Evolutionary conservation across 2,113 vertebrate genomes (phyloP), one percentile per base, ranked within the genome.

Genomic region (Dinomys branickii): DNA sequence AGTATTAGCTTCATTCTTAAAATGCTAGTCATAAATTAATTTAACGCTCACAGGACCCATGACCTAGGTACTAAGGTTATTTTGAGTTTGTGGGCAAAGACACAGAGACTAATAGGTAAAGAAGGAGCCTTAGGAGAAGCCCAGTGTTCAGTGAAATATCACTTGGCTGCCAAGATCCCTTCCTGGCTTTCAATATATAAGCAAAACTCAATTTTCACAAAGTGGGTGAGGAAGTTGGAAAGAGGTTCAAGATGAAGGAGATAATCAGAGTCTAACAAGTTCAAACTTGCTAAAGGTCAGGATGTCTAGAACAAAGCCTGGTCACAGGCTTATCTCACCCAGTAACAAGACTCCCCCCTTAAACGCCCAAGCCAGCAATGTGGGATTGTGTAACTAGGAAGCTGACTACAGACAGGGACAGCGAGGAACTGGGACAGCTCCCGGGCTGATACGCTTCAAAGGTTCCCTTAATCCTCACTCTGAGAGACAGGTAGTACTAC

Each of bases 1-100:
- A 47, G 24, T 44, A 35, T 2, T 82, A 69, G 22, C 30, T 93
- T 83, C n/a, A 87, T 63, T 96, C 87, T 67, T 78, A 90, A 95
- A 92, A 85, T 50, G 12, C 16, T 73, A 33, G 73, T 81, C 61
- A 52, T 41, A 7, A 73, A 54, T 88, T 52, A 88, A 78, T 63
- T 83, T 86, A 94, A 85, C 80, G 3, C 12, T 83, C 69, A 84
- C 22, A 77, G 59, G 38, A 82, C 28, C 65, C 38, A 93, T 5
- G 20, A 82, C 4, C 63, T 91, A 58, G n/a, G 59, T 69, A 52
- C 33, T 78, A 61, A 54, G 35, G 65, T 75, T 69, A 77, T 69
- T 24, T 33, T 30, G 30, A 38, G n/a, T 77, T 71, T 83, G 56
- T 14, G 65, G 30, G 44, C 75, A 65, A 61, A 89, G 44, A 52